Evolutionary conservation across 2,888 invertebrate species (phyloP), one percentile per base, ranked within the genome.

Genomic region (Panzeria rudis): DNA sequence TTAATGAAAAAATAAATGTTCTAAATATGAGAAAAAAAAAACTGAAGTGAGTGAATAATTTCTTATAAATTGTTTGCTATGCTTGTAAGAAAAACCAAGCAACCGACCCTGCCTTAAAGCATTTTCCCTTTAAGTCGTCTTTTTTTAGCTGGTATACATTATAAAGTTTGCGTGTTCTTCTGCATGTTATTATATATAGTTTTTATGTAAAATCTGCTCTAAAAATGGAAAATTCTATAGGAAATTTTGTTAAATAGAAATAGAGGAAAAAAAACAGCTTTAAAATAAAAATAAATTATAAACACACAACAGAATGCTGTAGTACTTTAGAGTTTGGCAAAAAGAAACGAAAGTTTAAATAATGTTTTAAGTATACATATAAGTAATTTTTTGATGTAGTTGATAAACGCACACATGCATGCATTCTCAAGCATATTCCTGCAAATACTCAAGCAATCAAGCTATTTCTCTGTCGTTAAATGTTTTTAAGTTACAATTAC

Each of bases 161-260:
- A 9, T 54, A 23, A 76, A 61, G 61, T 72, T 77, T 81, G 81
- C 81, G 81, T 84, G 84, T 52, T 68, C n/a, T 69, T 72, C 41
- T 59, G 59, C 50, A 52, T 64, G 15, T 23, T 32, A 59, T 56
- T 41, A 56, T 64, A 32, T 15, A 17, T n/a, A 44, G 8, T 69
- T 13, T 25, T 38, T 61, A 66, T 52, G 64, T 23, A n/a, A 77
- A 29, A 25, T 3, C 11, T 61, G 29, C 17, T 44, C 41, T 5
- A 15, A 61, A 17, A 38, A 62, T 44, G 44, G 29, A 23, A 25
- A 9, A 29, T 25, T 35, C n/a, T 35, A 5, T 35, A 15, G 38
- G 2, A 56, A 41, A 38, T 29, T 17, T 56, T 15, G 15, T 64
- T 11, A 56, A 38, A 25, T 17, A 29, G 13, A 59, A 56, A 50